phyloP scores from a whole-genome alignment of 2,888 invertebrate species.

The Agrilus mali region DNA sequence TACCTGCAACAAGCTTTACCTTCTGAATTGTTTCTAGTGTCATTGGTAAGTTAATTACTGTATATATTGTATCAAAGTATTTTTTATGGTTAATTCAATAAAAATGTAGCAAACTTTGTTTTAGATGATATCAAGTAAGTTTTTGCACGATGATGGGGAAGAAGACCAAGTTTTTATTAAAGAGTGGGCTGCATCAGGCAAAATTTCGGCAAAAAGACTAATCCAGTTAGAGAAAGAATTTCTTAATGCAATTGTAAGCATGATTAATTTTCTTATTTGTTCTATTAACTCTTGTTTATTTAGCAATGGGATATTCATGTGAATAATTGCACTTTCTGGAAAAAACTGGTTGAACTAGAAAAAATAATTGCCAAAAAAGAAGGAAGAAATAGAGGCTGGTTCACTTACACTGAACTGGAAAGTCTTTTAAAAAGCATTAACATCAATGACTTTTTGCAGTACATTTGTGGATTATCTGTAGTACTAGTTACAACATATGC shows the following conservation, averaged over 20 bases:
- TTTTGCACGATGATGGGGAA: constrained; percentile 84
- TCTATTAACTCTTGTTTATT: constrained; percentile 16
- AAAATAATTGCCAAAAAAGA: constrained; percentile 59
- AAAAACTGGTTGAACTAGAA: constrained; percentile 57
- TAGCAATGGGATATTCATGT: constrained; percentile 84
- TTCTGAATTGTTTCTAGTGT: constrained; percentile 86
- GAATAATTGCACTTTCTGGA: constrained; percentile 60
- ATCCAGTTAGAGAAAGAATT: constrained; percentile 80
- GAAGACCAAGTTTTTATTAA: constrained; percentile 83
- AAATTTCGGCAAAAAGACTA: constrained; percentile 57
- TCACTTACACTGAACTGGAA: constrained; percentile 68
- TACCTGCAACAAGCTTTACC: constrained; percentile 76
- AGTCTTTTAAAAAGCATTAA: constrained; percentile 40
- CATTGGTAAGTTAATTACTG: constrained; percentile 53
- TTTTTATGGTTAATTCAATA: too few species aligned
- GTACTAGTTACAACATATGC: constrained; percentile 49
- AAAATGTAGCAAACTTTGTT: constrained; percentile 13
- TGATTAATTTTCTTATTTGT: constrained; percentile 1
- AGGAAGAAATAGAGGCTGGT: constrained; percentile 62
- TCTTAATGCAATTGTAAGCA: constrained; percentile 75
- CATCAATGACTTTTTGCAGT: constrained; percentile 36
- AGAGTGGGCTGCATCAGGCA: constrained; percentile 85
- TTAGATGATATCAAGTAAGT: constrained; percentile 94
- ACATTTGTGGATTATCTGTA: constrained; percentile 39
- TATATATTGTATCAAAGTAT: too few species aligned